Percentiles rank a stretch among this genome's conserved stretches.
Evolutionary conservation across 2,888 invertebrate genomes (phyloP).

Genomic region (Thymelicus acteon): DNA sequence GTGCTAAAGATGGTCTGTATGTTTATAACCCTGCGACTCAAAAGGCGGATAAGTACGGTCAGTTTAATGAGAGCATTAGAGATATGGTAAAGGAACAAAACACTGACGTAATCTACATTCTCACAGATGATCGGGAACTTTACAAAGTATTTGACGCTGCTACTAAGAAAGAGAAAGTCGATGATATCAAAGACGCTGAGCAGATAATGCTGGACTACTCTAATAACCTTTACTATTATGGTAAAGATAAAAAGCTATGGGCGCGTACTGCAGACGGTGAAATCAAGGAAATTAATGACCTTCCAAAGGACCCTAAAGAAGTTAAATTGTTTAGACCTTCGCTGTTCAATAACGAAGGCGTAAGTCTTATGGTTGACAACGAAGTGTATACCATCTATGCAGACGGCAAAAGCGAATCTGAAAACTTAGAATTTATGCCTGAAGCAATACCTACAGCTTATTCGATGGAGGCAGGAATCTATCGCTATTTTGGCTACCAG

Average conservation of each 20-base stretch:
- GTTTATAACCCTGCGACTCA: conserved; percentile 35
- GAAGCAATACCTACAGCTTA: conserved; percentile 56
- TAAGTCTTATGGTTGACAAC: conserved; percentile 53
- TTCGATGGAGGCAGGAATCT: conserved; percentile 55
- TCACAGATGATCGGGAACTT: conserved; percentile 60
- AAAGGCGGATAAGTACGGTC: conserved; percentile 47
- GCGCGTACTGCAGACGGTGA: conserved; percentile 51
- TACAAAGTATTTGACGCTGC: conserved; percentile 66
- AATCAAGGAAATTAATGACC: conserved; percentile 56
- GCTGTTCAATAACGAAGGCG: conserved; percentile 50
- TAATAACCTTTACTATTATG: conserved; percentile 63
- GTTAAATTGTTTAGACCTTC: conserved; percentile 56
- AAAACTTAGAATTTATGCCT: conserved; percentile 47
- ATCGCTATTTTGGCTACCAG: conserved; percentile 62
- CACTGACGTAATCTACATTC: conserved; percentile 57
- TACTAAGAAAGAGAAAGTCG: conserved; percentile 56
- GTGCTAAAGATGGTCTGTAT: conserved; percentile 45
- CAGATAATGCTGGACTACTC: conserved; percentile 63
- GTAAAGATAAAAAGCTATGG: conserved; percentile 55
- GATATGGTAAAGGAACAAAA: conserved; percentile 44
- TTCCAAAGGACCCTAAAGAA: conserved; percentile 52
- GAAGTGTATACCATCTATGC: conserved; percentile 51
- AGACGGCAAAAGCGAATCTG: conserved; percentile 54
- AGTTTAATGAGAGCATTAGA: conserved; percentile 47
- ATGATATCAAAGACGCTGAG: conserved; percentile 55